Percentiles rank a stretch among this genome's conserved stretches.
Conservation (phyloP, 2,888 invertebrate species). For the Drosophila fulvimacula region DNA sequence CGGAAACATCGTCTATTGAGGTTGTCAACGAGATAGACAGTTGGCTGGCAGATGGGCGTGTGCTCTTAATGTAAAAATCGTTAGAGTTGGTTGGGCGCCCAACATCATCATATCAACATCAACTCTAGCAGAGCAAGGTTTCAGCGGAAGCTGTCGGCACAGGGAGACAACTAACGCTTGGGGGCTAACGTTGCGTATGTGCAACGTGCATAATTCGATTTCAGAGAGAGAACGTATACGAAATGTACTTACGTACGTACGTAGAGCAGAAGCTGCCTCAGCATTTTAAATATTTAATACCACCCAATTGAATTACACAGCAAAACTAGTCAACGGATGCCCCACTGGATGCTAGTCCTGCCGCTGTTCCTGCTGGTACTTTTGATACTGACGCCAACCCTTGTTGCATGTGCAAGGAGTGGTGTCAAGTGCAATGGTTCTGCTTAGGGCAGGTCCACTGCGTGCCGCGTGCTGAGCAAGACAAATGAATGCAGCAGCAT, state of each 20-base stretch:
- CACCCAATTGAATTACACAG: constrained; percentile 76
- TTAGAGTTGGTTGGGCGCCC: constrained; percentile 59
- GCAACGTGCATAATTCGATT: constrained; percentile 76
- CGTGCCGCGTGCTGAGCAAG: constrained; percentile 57
- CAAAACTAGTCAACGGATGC: constrained; percentile 22
- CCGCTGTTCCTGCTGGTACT: background rate
- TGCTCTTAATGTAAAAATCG: constrained; percentile 76
- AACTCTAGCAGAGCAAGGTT: constrained; percentile 49
- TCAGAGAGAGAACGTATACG: constrained; percentile 33
- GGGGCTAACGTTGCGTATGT: constrained; percentile 55
- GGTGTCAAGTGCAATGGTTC: constrained; percentile 58
- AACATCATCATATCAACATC: constrained; percentile 44
- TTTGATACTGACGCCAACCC: constrained; percentile 20
- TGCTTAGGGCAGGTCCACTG: constrained; percentile 58
- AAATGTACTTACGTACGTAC: constrained; percentile 21
- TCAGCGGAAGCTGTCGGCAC: constrained; percentile 53
- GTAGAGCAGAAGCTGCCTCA: constrained; percentile 36
- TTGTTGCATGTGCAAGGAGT: constrained; percentile 29
- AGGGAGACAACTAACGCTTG: constrained; percentile 30
- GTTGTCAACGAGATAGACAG: constrained; percentile 72
- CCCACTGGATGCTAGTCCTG: constrained; percentile 9
- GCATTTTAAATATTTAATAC: constrained; percentile 80
- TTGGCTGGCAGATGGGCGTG: constrained; percentile 21
- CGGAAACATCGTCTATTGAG: constrained; percentile 54
- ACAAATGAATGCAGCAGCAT: constrained; percentile 69